Percentiles rank a stretch among this genome's conserved stretches.
Conservation (phyloP, 2,888 invertebrate genomes). For the Chamaedrilus cognettii region DNA sequence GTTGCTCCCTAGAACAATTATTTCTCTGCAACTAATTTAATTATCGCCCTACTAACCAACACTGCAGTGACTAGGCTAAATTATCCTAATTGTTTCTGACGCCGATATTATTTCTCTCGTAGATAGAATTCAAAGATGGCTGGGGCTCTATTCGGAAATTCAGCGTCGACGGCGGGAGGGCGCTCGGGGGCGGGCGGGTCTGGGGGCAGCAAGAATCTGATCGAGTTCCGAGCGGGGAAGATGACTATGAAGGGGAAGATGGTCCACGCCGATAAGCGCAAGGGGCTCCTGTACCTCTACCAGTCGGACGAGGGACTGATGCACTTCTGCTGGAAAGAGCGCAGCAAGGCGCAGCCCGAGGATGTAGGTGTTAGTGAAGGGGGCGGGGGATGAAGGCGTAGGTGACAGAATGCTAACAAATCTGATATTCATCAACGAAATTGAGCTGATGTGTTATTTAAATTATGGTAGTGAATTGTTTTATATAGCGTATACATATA, state of each 20-base stretch:
- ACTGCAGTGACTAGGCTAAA: too few species aligned
- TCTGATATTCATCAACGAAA: too few species aligned
- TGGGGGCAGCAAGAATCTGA: slow-evolving; percentile 69
- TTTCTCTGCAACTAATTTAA: too few species aligned
- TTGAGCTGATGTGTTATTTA: too few species aligned
- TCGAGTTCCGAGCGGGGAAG: slow-evolving; percentile 94
- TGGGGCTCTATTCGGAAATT: slow-evolving; percentile 18
- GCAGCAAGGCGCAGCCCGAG: slow-evolving; percentile 87
- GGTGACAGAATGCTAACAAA: too few species aligned
- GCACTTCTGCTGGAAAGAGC: slow-evolving; percentile 99
- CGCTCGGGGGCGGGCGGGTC: not conserved
- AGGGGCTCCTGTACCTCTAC: slow-evolving; percentile 91
- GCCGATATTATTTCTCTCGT: not conserved
- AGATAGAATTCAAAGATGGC: not conserved
- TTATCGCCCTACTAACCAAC: too few species aligned
- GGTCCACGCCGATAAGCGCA: slow-evolving; percentile 83
- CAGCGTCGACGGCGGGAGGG: not conserved
- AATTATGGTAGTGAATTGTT: too few species aligned
- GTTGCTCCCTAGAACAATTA: too few species aligned
- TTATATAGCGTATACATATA: too few species aligned
- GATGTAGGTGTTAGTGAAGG: slow-evolving; percentile 74
- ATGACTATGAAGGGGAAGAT: slow-evolving; percentile 93
- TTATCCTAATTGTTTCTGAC: too few species aligned
- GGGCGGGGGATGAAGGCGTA: too few species aligned
- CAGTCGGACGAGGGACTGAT: slow-evolving; percentile 97